Evolutionary conservation across 2,797 vertebrate species (phyloP).

Genomic region (Acanthurus lineatus): DNA sequence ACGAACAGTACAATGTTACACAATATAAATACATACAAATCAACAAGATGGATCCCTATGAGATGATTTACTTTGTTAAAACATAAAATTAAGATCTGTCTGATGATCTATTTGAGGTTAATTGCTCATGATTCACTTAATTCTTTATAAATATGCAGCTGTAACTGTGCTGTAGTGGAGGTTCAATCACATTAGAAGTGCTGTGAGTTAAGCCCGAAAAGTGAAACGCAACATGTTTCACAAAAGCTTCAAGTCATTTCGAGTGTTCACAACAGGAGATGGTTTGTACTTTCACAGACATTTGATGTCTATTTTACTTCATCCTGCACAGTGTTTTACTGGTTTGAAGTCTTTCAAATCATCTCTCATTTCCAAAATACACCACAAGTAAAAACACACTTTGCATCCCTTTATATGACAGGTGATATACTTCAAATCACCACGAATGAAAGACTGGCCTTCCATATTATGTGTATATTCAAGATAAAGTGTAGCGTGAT

Average conservation of each 20-base stretch:
- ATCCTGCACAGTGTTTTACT: slow-evolving; percentile 71
- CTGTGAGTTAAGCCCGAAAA: slow-evolving; percentile 13
- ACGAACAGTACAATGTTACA: slow-evolving; percentile 46
- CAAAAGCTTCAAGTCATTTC: slow-evolving; percentile 21
- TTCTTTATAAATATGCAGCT: slow-evolving; percentile 27
- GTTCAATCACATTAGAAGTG: slow-evolving; percentile 33
- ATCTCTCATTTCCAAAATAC: slow-evolving; percentile 16
- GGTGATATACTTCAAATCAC: slow-evolving; percentile 14
- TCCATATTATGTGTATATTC: slow-evolving; percentile 22
- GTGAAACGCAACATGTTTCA: slow-evolving; percentile 36
- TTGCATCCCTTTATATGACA: slow-evolving; percentile 43
- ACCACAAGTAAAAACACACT: slow-evolving; percentile 29
- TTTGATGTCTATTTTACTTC: slow-evolving; percentile 8
- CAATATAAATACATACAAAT: slow-evolving; percentile 63
- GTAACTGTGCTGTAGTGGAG: slow-evolving; percentile 33
- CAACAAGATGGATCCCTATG: slow-evolving; percentile 38
- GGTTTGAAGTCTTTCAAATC: slow-evolving; percentile 28
- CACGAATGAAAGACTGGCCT: slow-evolving; percentile 21
- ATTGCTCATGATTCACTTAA: slow-evolving; percentile 2
- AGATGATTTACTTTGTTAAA: slow-evolving; percentile 41
- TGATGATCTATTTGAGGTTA: slow-evolving; percentile 35
- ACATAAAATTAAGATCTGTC: slow-evolving; percentile 37
- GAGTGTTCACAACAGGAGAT: slow-evolving; percentile 21
- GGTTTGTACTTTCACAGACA: slow-evolving; percentile 24
- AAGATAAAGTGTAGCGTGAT: slow-evolving; percentile 14